Conservation (phyloP, 2,797 vertebrate genomes). For the Sebastes oblongus region DNA sequence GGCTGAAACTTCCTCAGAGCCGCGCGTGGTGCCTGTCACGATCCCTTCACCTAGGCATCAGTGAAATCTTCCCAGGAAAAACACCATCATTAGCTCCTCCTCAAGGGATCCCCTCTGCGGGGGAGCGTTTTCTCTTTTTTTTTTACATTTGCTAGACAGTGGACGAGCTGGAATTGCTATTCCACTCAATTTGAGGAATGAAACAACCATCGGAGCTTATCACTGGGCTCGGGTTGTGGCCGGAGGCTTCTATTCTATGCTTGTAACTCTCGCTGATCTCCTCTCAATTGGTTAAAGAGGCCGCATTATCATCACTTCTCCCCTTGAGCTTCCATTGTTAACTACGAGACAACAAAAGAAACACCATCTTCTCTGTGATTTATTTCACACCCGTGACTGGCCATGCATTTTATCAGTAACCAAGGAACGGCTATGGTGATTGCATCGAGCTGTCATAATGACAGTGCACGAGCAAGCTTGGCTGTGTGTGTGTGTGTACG, state of each 20-base stretch:
- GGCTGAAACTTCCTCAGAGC: slow-evolving; percentile 39
- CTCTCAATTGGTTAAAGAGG: slow-evolving; percentile 50
- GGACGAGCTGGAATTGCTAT: slow-evolving; percentile 35
- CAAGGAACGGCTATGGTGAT: slow-evolving; percentile 10
- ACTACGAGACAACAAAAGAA: slow-evolving; percentile 31
- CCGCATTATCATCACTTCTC: background rate
- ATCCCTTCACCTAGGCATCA: slow-evolving; percentile 48
- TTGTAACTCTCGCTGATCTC: slow-evolving; percentile 31
- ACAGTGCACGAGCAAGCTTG: slow-evolving; percentile 30
- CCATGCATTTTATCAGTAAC: slow-evolving; percentile 48
- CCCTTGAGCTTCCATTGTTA: background rate
- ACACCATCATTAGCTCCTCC: slow-evolving; percentile 51
- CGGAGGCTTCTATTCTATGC: slow-evolving; percentile 12
- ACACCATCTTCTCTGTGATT: slow-evolving; percentile 37
- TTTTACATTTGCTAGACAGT: slow-evolving; percentile 38
- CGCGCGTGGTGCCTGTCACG: slow-evolving; percentile 28
- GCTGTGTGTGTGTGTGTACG: background rate
- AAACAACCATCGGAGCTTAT: slow-evolving; percentile 35
- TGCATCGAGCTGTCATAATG: slow-evolving; percentile 43
- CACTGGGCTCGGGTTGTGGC: slow-evolving; percentile 7
- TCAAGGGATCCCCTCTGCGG: slow-evolving; percentile 23
- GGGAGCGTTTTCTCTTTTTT: background rate
- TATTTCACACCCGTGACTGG: slow-evolving; percentile 29
- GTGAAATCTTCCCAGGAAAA: slow-evolving; percentile 50
- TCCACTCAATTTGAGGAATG: slow-evolving; percentile 52